These are phyloP conservation scores for Agelaius tricolor DNA, from an alignment of 2,113 vertebrate genomes.

Conservation along the genomic window DNA sequence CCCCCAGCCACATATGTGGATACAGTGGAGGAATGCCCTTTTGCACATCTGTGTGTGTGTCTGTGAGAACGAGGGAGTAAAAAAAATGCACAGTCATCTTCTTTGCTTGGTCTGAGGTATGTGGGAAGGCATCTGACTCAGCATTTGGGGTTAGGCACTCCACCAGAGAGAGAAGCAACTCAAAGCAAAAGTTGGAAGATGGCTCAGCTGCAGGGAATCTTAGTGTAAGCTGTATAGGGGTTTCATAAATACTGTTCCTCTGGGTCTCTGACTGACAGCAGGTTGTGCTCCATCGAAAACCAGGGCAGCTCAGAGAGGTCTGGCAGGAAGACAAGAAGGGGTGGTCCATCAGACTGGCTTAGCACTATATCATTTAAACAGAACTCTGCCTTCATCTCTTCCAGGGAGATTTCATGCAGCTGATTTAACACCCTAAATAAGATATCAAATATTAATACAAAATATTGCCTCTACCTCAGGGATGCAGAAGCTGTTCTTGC, in stretches of 20 bases:
- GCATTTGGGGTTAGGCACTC: not conserved
- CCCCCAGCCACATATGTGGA: not conserved
- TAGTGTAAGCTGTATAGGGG: not conserved
- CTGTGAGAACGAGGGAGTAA: not conserved
- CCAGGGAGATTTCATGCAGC: conserved; percentile 39
- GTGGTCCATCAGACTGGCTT: not conserved
- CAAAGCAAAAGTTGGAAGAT: not conserved
- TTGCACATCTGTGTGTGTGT: not conserved
- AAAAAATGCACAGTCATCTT: not conserved
- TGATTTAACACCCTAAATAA: conserved; percentile 66
- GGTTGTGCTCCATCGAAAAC: not conserved
- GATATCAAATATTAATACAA: conserved; percentile 70
- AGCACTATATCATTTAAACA: conserved; percentile 34
- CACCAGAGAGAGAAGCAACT: not conserved
- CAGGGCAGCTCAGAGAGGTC: not conserved
- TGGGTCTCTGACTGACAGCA: not conserved
- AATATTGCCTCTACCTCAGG: conserved; percentile 58
- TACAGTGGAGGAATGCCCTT: not conserved
- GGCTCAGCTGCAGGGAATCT: not conserved
- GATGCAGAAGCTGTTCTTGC: conserved; percentile 34
- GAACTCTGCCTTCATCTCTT: not conserved
- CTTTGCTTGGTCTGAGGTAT: not conserved
- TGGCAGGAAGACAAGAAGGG: conserved; percentile 2
- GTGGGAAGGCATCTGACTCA: not conserved
- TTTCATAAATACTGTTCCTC: not conserved